Evolutionary conservation across 2,888 invertebrate genomes (phyloP).

Genomic region (Adelphocoris suturalis): DNA sequence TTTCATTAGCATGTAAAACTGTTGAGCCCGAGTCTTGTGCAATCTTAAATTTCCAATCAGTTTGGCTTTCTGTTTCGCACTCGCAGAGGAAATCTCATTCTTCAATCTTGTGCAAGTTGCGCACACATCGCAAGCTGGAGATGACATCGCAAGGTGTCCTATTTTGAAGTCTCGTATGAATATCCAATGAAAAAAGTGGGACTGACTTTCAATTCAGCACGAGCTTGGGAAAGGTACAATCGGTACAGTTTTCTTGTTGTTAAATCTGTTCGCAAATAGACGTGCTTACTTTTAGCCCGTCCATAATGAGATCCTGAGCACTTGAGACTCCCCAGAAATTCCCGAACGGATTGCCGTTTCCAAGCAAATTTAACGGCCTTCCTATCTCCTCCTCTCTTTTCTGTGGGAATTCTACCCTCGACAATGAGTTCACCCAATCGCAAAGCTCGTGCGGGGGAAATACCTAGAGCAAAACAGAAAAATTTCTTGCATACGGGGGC

Average conservation of each 20-base stretch:
- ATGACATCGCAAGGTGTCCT: not conserved
- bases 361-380: not conserved
- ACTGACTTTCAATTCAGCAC: conserved; percentile 12
- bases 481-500: not conserved
- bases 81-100: not conserved
- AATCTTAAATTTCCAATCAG: not conserved
- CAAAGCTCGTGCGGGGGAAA: not conserved
- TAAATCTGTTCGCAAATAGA: not conserved
- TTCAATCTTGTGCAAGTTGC: conserved; percentile 46
- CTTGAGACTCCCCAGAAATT: not conserved
- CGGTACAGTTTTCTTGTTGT: not conserved
- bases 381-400: not conserved
- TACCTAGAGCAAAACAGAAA: not conserved
- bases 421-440: not conserved
- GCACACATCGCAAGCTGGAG: conserved; percentile 44
- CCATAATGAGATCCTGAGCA: not conserved
- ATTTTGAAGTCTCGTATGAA: conserved; percentile 45
- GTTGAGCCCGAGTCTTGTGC: conserved; percentile 72
- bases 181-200: conserved; percentile 28
- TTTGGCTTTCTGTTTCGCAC: not conserved
- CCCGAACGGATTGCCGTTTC: not conserved
- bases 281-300: not conserved
- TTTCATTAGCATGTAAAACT: conserved; percentile 73
- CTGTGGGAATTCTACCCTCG: not conserved
- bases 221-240: not conserved